These are phyloP conservation scores for Troides aeacus DNA, from an alignment of 2,888 invertebrate genomes.

Conservation along the genomic window DNA sequence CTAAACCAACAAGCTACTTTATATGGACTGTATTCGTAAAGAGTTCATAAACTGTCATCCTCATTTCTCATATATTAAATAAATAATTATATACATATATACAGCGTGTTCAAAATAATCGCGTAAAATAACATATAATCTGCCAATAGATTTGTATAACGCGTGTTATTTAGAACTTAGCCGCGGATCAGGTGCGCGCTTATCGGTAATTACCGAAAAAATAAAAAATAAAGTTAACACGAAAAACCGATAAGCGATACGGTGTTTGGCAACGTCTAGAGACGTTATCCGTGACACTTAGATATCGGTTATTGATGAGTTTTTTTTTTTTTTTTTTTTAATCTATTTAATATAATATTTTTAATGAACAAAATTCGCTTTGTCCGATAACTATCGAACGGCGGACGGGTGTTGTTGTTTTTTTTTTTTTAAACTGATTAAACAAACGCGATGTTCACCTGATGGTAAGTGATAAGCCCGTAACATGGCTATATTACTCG, in stretches of 20 bases:
- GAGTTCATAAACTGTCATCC: no score
- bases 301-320: conserved; percentile 22
- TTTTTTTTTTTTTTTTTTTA: not conserved
- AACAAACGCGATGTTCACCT: no score
- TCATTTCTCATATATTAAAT: no score
- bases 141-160: conserved; percentile 25
- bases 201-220: conserved; percentile 27
- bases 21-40: no score
- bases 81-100: no score
- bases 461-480: no score
- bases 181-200: not conserved
- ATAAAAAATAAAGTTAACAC: not conserved
- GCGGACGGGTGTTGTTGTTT: not conserved
- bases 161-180: conserved; percentile 22
- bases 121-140: conserved; percentile 15
- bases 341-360: conserved; percentile 13
- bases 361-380: not conserved
- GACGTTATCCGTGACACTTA: conserved; percentile 22
- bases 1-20: no score
- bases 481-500: no score
- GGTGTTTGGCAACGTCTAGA: conserved; percentile 17
- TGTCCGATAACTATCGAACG: not conserved
- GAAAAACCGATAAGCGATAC: conserved; percentile 9
- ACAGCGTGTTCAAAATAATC: conserved; percentile 6
- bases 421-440: no score